Evolutionary conservation across 2,113 vertebrate genomes (phyloP), one percentile per base, ranked within the genome.

Genomic region (Heterochromis multidens): DNA sequence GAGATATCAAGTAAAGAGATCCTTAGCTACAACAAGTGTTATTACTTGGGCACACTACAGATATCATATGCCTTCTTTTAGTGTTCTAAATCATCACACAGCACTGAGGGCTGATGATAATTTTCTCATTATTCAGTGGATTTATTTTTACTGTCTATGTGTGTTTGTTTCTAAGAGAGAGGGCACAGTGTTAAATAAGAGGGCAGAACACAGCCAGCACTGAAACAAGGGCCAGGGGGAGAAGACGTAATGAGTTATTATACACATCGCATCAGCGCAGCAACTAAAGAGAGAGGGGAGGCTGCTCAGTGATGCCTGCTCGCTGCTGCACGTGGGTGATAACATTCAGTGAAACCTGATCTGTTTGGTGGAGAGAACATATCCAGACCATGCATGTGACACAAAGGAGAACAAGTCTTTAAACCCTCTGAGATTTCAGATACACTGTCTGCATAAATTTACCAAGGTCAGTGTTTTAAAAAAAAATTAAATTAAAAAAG

Each of bases 311-410:
- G 21, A 82, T 86, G 88, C 54, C n/a, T 72, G 60, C 57, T 27
- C 6, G 3, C 77, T 87, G 85, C 85, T 87, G 91, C 58, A 43
- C 72, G 89, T 81, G 87, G 84, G 81, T 90, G 88, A 93, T 88
- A 89, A 85, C 87, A 54, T 91, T 92, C 62, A 52, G 72, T 27
- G 65, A 74, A 60, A n/a, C n/a, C n/a, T n/a, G n/a, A n/a, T n/a
- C n/a, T n/a, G n/a, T n/a, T n/a, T n/a, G n/a, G n/a, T n/a, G n/a
- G n/a, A n/a, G n/a, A n/a, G n/a, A n/a, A n/a, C n/a, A n/a, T n/a
- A n/a, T n/a, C n/a, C n/a, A n/a, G n/a, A 63, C n/a, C 57, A 56
- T 85, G 23, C 21, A 58, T 12, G 23, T 16, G 6, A 52, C 21
- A 67, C 60, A 62, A 31, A 13, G 78, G 13, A 79, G 19, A 78